Conservation (phyloP, 2,888 invertebrate species). For the Muscina levida region DNA sequence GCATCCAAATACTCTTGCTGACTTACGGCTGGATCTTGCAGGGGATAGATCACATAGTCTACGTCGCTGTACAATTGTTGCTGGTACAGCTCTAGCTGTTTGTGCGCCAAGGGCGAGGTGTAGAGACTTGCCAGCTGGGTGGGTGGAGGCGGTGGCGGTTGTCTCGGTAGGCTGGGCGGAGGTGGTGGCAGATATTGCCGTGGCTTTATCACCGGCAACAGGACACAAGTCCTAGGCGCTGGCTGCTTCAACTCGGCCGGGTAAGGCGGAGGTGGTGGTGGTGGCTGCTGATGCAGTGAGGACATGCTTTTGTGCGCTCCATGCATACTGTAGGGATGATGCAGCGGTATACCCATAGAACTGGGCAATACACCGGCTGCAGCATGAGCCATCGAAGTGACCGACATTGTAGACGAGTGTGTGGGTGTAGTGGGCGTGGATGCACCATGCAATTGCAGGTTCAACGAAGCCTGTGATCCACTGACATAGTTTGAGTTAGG, state of each 20-base stretch:
- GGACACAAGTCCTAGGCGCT: constrained; percentile 81
- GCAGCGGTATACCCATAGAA: constrained; percentile 79
- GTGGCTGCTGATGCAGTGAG: constrained; percentile 79
- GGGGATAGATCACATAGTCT: constrained; percentile 94
- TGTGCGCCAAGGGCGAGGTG: constrained; percentile 85
- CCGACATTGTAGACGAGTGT: constrained; percentile 63
- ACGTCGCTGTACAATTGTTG: constrained; percentile 94
- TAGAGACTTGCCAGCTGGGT: constrained; percentile 87
- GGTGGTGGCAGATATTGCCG: constrained; percentile 84
- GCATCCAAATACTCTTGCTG: constrained; percentile 95
- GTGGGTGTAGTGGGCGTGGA: constrained; percentile 77
- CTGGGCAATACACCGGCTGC: constrained; percentile 69
- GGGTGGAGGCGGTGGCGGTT: constrained; percentile 83
- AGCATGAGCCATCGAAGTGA: constrained; percentile 66
- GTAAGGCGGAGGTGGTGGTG: constrained; percentile 79
- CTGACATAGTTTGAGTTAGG: constrained; percentile 76
- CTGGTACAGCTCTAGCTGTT: constrained; percentile 92
- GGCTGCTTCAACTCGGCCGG: constrained; percentile 81
- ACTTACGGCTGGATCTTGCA: constrained; percentile 93
- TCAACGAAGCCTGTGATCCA: constrained; percentile 72
- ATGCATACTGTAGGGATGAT: constrained; percentile 82
- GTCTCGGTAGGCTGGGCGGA: constrained; percentile 84
- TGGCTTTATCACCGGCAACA: constrained; percentile 84
- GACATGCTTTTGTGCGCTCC: constrained; percentile 84
- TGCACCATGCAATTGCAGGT: constrained; percentile 66